phyloP scores from a whole-genome alignment of 2,113 vertebrate genomes.

The Holacanthus passer region DNA sequence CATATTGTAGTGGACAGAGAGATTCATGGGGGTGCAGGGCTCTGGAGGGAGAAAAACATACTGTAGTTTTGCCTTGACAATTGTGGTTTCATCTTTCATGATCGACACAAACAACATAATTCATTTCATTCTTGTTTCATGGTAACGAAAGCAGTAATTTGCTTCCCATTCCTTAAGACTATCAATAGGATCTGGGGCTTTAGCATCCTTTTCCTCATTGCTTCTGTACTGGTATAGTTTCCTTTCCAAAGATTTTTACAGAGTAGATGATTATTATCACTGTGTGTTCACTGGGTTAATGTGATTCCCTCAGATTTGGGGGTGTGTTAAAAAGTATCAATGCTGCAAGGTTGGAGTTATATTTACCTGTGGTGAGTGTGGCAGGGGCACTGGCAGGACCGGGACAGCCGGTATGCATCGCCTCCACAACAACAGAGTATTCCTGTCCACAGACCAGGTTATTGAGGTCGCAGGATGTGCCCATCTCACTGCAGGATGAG shows the following conservation, averaged over 20 bases:
- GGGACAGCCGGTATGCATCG: conserved; percentile 63
- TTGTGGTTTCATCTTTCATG: not conserved
- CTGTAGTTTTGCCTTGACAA: not conserved
- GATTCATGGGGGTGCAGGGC: conserved; percentile 71
- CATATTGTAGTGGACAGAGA: conserved; percentile 63
- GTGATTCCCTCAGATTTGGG: not conserved
- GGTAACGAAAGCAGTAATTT: not conserved
- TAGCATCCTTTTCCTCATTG: not conserved
- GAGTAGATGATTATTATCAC: not conserved
- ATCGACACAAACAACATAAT: not conserved
- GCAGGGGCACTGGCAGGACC: conserved; percentile 62
- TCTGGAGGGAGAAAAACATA: conserved; percentile 52
- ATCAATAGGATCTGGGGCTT: not conserved
- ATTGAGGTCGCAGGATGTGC: conserved; percentile 64
- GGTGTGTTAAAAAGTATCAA: not conserved
- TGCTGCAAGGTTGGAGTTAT: not conserved
- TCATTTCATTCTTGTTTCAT: not conserved
- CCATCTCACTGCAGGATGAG: conserved; percentile 64
- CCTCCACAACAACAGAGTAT: conserved; percentile 70
- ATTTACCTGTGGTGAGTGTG: conserved; percentile 68
- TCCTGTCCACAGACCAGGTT: conserved; percentile 74
- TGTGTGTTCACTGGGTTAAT: not conserved
- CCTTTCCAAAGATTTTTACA: not conserved
- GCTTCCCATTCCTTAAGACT: not conserved
- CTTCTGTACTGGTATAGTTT: not conserved